Evolutionary conservation across 2,113 vertebrate species (phyloP).

Genomic region (Seriola aureovittata): DNA sequence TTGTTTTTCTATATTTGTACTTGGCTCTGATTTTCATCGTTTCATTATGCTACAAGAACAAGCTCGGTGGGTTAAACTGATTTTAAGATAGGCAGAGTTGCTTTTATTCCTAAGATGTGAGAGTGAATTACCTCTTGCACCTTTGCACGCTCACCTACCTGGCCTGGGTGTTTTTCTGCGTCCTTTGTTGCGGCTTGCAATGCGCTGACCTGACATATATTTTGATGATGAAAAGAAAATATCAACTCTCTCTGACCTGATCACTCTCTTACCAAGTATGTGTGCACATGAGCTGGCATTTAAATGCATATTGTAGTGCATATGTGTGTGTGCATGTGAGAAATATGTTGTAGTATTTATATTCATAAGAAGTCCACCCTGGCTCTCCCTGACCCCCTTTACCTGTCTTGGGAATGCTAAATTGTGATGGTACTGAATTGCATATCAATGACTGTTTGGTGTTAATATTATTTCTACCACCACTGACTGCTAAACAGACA

Average conservation of each 20-base stretch:
- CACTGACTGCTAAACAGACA: conserved; percentile 6
- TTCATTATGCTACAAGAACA: conserved; percentile 5
- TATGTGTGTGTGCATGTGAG: background rate
- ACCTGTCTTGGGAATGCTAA: conserved; percentile 65
- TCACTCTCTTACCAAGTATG: conserved; percentile 21
- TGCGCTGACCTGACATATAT: conserved; percentile 43
- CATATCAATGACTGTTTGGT: conserved; percentile 69
- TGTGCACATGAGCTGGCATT: conserved; percentile 36
- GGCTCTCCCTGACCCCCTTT: conserved; percentile 61
- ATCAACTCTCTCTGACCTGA: conserved; percentile 57
- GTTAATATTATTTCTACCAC: conserved; percentile 39
- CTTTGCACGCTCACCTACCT: conserved; percentile 1
- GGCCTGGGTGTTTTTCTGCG: background rate
- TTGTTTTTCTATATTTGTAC: conserved; percentile 16
- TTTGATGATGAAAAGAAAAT: conserved; percentile 61
- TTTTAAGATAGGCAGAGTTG: conserved; percentile 14
- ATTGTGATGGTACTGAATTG: conserved; percentile 54
- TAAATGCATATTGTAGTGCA: conserved; percentile 37
- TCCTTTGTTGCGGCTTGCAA: conserved; percentile 43
- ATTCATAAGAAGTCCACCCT: conserved; percentile 64
- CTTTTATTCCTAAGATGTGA: conserved; percentile 30
- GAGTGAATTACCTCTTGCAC: conserved; percentile 18
- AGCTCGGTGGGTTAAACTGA: conserved; percentile 23
- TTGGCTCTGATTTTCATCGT: conserved; percentile 8
- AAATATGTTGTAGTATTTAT: conserved; percentile 55